phyloP scores from a whole-genome alignment of 2,888 invertebrate genomes.

The Protonemura montana region DNA sequence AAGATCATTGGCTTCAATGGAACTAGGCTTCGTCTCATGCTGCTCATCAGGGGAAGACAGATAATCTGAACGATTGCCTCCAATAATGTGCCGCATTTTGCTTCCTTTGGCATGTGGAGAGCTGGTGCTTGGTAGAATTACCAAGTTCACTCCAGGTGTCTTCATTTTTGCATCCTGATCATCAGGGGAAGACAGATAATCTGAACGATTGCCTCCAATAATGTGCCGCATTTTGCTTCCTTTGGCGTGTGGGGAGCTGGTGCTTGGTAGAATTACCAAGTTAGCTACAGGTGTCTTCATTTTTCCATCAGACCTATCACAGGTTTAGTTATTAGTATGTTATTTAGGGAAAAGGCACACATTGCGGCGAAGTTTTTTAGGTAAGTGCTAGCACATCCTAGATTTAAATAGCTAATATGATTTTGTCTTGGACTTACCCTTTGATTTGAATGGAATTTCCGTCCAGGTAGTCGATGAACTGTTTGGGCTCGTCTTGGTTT shows the following conservation, averaged over 20 bases:
- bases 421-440: slow-evolving; percentile 65
- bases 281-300: background rate
- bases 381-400: background rate
- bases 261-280: slow-evolving; percentile 2
- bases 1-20: slow-evolving; percentile 18
- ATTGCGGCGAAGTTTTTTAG: too few relatives aligned
- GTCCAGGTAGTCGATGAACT: slow-evolving; percentile 80
- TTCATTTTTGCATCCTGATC: slow-evolving; percentile 1
- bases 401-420: background rate
- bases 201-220: background rate
- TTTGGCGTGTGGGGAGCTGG: background rate
- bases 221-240: background rate
- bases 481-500: slow-evolving; percentile 58
- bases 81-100: background rate
- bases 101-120: background rate
- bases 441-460: slow-evolving; percentile 78
- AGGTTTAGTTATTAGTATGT: background rate
- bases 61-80: background rate
- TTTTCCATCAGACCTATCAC: background rate
- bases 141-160: background rate
- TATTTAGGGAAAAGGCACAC: background rate
- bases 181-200: background rate
- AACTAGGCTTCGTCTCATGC: background rate
- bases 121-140: slow-evolving; percentile 1
- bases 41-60: background rate